Conservation (phyloP, 2,113 vertebrate genomes). For the Cyanoliseus patagonus region DNA sequence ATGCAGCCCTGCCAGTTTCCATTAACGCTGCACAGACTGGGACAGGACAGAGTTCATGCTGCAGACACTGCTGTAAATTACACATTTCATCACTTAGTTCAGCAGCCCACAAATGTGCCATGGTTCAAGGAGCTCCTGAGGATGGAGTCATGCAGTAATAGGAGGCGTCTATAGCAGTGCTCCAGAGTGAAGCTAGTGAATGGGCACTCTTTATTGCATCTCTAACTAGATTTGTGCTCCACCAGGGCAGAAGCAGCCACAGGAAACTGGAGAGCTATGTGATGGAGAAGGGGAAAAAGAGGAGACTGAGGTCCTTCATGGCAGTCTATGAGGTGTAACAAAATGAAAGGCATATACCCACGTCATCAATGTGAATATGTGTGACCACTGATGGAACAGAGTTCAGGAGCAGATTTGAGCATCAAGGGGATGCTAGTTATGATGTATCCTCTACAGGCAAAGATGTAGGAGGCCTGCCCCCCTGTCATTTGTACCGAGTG, state of each 20-base stretch:
- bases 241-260: background rate
- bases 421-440: background rate
- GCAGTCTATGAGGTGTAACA: background rate
- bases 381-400: background rate
- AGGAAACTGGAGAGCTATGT: background rate
- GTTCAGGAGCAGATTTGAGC: background rate
- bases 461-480: background rate
- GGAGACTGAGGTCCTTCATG: background rate
- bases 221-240: background rate
- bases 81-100: background rate
- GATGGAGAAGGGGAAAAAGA: background rate
- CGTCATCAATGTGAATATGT: background rate
- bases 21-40: rapidly evolving
- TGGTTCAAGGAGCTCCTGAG: background rate
- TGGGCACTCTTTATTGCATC: background rate
- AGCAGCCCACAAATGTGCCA: background rate
- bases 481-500: background rate
- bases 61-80: background rate
- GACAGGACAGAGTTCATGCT: background rate
- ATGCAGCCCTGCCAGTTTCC: background rate
- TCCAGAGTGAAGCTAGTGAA: background rate
- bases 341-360: background rate
- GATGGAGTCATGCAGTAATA: background rate
- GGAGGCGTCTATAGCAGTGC: background rate
- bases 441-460: background rate